Conservation (phyloP, 2,888 invertebrate species). For the Bombyx huttoni region DNA sequence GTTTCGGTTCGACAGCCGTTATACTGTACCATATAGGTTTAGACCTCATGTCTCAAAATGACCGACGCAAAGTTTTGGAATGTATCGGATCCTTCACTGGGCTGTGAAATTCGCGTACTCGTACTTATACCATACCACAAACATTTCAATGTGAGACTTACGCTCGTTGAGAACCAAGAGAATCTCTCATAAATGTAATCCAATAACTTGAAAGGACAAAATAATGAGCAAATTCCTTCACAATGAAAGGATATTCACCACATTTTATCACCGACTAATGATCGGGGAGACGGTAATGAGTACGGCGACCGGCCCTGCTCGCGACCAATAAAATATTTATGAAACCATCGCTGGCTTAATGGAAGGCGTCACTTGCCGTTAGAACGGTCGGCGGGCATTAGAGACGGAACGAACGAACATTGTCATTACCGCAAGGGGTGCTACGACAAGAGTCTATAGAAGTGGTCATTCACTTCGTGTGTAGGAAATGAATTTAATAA, state of each 20-base stretch:
- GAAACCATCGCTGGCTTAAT: constrained; percentile 55
- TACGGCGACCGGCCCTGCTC: constrained; percentile 35
- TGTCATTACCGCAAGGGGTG: constrained; percentile 14
- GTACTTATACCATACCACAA: no score
- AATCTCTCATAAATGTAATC: background rate
- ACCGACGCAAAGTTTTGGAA: no score
- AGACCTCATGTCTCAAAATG: no score
- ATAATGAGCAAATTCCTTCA: background rate
- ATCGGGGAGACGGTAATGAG: constrained; percentile 56
- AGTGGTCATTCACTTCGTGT: constrained; percentile 12
- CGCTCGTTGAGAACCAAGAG: no score
- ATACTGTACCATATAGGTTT: no score
- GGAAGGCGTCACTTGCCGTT: constrained; percentile 44
- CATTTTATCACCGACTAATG: constrained; percentile 65
- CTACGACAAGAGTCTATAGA: background rate
- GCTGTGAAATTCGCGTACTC: no score
- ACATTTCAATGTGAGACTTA: no score
- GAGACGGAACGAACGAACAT: constrained; percentile 23
- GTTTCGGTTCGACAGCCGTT: no score
- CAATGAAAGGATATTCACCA: constrained; percentile 13
- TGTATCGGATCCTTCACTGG: no score
- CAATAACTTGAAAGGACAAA: background rate
- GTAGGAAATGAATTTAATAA: constrained; percentile 16
- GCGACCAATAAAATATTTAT: constrained; percentile 66
- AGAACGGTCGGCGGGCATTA: constrained; percentile 37